Base-by-base conservation (phyloP, 2,888 invertebrate genomes). In the Emmelina monodactyla region DNA sequence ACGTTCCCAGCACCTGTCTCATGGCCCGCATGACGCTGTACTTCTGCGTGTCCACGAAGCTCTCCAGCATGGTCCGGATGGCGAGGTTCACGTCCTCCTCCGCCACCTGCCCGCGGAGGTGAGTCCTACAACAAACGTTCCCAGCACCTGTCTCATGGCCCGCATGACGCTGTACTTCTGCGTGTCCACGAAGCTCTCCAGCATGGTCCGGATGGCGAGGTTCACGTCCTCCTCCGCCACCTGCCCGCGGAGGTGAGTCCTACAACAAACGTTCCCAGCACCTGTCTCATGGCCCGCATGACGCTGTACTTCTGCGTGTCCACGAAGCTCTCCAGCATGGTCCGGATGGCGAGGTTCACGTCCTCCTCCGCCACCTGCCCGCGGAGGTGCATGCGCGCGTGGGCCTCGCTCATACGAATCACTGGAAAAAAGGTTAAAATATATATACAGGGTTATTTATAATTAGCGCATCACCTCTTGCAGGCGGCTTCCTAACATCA, bases 91-190 rank as follows among this genome's bases (percentile, higher is more conserved):
- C 95, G 67, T 99, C 99, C 40, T 91, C 92, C 54, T 99, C 98
- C 44, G 86, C 82, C 3, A 95, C 94, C 53, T 89, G 91, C 49
- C 92, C 88, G 0, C 98, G 85, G 14, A 99, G 81, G 75, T 98
- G 97, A n/a, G n/a, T n/a, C n/a, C n/a, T n/a, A n/a, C n/a, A n/a
- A n/a, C n/a, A n/a, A n/a, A n/a, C n/a, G n/a, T n/a, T n/a, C n/a
- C n/a, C n/a, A n/a, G n/a, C n/a, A 92, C 92, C 83, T 89, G 89
- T 79, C 88, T 85, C 78, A 99, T 99, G 32, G 90, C 86, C 50
- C 94, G 88, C 95, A 96, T 98, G 16, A 99, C 93, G 55, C 94
- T 94, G 83, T 94, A 97, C 68, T 99, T 99, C 76, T 99, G 99
- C 0, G 99, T 97, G 50, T 94, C 93, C 35, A 99, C 94, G 76